Conservation (phyloP, 2,113 vertebrate genomes). For the Ctenomys sociabilis region DNA sequence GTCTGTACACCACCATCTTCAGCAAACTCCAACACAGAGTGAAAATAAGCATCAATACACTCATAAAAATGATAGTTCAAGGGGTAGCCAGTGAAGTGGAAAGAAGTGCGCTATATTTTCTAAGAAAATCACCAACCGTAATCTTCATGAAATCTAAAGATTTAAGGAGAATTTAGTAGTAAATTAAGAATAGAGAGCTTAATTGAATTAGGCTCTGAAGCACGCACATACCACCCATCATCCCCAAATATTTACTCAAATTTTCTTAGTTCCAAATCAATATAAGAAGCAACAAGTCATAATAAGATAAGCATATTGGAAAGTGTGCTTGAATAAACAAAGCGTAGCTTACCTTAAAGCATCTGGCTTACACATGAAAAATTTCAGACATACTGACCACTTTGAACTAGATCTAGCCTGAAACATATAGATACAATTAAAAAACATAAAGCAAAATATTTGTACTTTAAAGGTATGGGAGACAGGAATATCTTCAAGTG, state of each 20-base stretch:
- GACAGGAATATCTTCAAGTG: background rate
- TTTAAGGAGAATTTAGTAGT: background rate
- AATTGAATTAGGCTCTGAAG: background rate
- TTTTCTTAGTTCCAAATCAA: background rate
- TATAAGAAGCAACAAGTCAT: background rate
- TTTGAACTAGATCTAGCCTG: background rate
- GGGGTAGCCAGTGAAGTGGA: background rate
- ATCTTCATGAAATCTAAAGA: accelerated
- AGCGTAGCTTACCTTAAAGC: background rate
- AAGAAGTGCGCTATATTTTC: background rate
- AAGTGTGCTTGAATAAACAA: background rate
- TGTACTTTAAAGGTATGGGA: background rate
- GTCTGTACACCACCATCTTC: background rate
- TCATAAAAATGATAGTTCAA: background rate
- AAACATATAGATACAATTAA: background rate
- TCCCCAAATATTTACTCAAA: background rate
- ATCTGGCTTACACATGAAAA: background rate
- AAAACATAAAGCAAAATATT: background rate
- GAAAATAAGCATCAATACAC: background rate
- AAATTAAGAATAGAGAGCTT: background rate
- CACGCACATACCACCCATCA: background rate
- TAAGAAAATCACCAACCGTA: background rate
- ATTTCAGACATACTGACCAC: too few relatives aligned
- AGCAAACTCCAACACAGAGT: background rate
- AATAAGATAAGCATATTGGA: conserved; percentile 22